Evolutionary conservation across 2,797 vertebrate species (phyloP), one percentile per base, ranked within the genome.

Genomic region (Anguilla anguilla): DNA sequence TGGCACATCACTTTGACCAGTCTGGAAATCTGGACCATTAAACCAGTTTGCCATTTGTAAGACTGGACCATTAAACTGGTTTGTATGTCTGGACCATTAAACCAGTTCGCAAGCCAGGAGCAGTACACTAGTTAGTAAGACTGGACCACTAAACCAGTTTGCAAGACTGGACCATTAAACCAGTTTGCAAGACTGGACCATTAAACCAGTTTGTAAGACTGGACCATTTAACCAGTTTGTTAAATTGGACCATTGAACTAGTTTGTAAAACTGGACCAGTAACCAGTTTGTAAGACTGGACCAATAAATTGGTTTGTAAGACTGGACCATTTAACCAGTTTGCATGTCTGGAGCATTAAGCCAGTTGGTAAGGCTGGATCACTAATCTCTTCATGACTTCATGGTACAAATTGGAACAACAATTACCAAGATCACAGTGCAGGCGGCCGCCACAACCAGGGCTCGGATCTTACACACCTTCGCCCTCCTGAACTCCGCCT

Each of bases 391-490:
- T 98, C 95, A 98, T 13, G 96, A 96, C 85, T 96, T 95, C 95
- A 98, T 94, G 0, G 97, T 98, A 92, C 97, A 98, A 90, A 99
- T 95, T 74, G 97, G 97, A 90, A 99, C 97, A 0, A 99, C 97
- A 0, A 99, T 97, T 90, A 99, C 97, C 22, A 99, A 95, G 91
- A 98, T 96, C 25, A 98, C 97, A 0, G 95, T 95, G 64, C 97
- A 96, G 0, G 94, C 95, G 0, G 95, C 96, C 0, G 96, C 96
- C 0, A 95, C 91, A 43, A 98, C 93, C 86, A 98, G 95, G 1
- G 97, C 97, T 0, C 96, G 93, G n/a, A 99, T 96, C 94, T 98
- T 99, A 95, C 98, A 99, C 90, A 96, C 93, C 93, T 97, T 98
- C 35, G 96, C 96, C 81, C 97, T 95, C 86, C 98, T 95, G 91